A percentile compares a stretch with the other conserved stretches of the same genome.
phyloP scores from a whole-genome alignment of 2,797 vertebrate species.

The Okamejei kenojei region DNA sequence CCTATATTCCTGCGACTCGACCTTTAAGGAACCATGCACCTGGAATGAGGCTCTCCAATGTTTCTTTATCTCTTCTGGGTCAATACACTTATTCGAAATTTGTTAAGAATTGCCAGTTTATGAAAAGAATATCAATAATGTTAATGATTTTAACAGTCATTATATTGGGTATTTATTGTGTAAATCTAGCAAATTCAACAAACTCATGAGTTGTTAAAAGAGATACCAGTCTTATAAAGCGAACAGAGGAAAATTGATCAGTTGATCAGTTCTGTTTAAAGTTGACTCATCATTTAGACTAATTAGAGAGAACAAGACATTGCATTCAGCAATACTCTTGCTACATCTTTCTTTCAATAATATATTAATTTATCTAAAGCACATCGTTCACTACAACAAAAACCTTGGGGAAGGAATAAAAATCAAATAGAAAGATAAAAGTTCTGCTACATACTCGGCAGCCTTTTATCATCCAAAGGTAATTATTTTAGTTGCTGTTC shows the following conservation, averaged over 20 bases:
- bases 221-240: not conserved
- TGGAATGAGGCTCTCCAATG: too few relatives aligned
- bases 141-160: too few relatives aligned
- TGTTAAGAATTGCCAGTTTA: too few relatives aligned
- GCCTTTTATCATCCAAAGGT: not conserved
- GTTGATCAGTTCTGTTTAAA: not conserved
- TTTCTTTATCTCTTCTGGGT: too few relatives aligned
- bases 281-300: not conserved
- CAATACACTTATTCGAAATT: too few relatives aligned
- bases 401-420: not conserved
- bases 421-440: not conserved
- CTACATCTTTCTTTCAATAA: not conserved
- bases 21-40: too few relatives aligned
- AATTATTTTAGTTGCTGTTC: not conserved
- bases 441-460: not conserved
- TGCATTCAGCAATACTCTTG: not conserved
- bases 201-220: not conserved
- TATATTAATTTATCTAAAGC: not conserved
- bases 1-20: too few relatives aligned
- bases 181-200: not conserved
- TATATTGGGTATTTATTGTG: too few relatives aligned
- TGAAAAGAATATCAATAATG: too few relatives aligned
- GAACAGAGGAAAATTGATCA: not conserved
- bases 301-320: not conserved
- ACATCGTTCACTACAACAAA: not conserved